phyloP scores from a whole-genome alignment of 53 echinoderm and acorn worm genomes.

The Apostichopus leukothele region DNA sequence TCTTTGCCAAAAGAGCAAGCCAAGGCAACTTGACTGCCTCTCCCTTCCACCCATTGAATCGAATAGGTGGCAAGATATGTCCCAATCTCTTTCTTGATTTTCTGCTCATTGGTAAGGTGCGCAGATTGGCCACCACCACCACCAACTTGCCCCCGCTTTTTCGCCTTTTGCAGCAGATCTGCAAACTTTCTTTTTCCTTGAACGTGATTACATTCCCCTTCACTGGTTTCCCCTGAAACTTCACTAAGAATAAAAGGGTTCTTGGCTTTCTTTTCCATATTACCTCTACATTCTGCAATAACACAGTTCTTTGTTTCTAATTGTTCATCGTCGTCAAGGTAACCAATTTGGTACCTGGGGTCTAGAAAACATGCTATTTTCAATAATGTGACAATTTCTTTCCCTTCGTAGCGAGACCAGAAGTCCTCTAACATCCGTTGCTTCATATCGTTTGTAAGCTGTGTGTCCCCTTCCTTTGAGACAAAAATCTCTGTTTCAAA shows the following conservation, averaged over 20 bases:
- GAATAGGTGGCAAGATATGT: neutral
- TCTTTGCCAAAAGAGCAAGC: constrained; percentile 48
- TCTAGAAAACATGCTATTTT: constrained; percentile 42
- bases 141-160: neutral
- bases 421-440: constrained; percentile 1
- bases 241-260: neutral
- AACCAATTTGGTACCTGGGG: constrained; percentile 39
- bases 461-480: constrained; percentile 9
- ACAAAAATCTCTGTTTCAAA: neutral
- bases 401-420: neutral
- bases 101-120: neutral
- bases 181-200: constrained; percentile 20
- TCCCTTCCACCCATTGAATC: constrained; percentile 40
- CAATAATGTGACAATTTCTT: neutral
- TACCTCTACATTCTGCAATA: neutral
- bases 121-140: neutral
- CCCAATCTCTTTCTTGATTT: neutral
- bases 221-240: neutral
- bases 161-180: constrained; percentile 24
- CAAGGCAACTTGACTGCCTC: constrained; percentile 1
- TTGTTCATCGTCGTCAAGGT: constrained; percentile 10
- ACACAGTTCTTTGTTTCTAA: neutral
- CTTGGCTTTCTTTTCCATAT: neutral
- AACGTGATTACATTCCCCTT: neutral
- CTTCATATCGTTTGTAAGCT: constrained; percentile 28